Evolutionary conservation across 2,113 vertebrate genomes (phyloP), one percentile per base, ranked within the genome.

Genomic region (Climacteris rufus): DNA sequence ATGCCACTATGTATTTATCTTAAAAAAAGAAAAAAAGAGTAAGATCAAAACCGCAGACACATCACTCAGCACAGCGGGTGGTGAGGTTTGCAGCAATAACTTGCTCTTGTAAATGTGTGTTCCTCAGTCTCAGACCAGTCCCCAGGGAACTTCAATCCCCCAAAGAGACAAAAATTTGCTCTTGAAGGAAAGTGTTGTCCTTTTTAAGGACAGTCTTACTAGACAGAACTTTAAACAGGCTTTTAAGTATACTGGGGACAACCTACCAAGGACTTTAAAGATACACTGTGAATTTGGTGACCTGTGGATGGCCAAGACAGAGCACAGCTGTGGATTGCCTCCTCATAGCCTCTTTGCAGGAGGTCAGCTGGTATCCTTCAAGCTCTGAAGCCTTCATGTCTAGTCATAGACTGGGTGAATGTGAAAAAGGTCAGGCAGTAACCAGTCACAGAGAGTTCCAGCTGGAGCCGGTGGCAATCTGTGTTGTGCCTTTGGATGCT

Each of bases 1-100:
- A 81, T 84, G 89, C 71, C 89, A 94, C 93, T 89, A 86, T 49
- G 86, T 65, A 81, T 93, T 95, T 94, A 59, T 80, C 89, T 60
- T 47, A 37, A 7, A 42, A 23, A 63, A 21, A 44, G n/a, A n/a
- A n/a, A 76, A 85, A 81, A 77, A 54, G 37, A 4, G 42, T 45
- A 80, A 86, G 80, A 92, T 92, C 89, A 92, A 93, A 96, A 81
- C 76, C 2, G 0, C 89, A 93, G 89, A 89, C 42, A 24, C 89
- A 87, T 92, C 93, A 19, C 76, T 93, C 89, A 81, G 89, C 80
- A 78, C 93, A 90, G 96, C 6, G 0, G 83, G 94, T 77, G 83
- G 64, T n/a, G 76, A 89, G 56, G 60, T 78, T 89, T 89, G 60
- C 89, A 94, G 69, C 61, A 71, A 17, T 59, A 87, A 68, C 83